phyloP scores from a whole-genome alignment of 2,113 vertebrate genomes.

The Caretta caretta region DNA sequence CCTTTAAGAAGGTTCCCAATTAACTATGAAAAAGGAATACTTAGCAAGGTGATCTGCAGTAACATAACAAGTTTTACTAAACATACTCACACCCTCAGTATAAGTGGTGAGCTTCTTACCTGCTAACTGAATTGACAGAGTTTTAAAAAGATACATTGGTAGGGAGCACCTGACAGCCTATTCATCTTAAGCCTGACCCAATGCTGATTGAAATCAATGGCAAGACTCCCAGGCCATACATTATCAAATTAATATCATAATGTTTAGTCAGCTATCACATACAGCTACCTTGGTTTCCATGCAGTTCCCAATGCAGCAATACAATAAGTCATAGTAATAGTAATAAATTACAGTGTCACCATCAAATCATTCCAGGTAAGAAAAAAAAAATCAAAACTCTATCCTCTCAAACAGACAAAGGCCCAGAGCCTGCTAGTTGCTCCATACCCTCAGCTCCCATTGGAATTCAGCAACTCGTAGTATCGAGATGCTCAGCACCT shows the following conservation, averaged over 20 bases:
- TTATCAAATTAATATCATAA: not conserved
- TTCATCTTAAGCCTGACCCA: not conserved
- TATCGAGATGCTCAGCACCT: not conserved
- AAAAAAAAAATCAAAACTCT: not conserved
- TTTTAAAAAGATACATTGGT: not conserved
- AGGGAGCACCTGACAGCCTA: slow-evolving; percentile 34
- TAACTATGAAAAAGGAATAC: slow-evolving; percentile 50
- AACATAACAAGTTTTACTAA: slow-evolving; percentile 48
- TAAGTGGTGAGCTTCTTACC: not conserved
- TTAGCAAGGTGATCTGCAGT: not conserved
- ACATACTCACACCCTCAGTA: not conserved
- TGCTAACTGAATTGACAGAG: slow-evolving; percentile 52
- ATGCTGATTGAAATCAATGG: not conserved
- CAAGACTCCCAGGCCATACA: not conserved
- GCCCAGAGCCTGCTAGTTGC: not conserved
- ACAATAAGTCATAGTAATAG: not conserved
- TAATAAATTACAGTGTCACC: not conserved
- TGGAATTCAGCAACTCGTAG: not conserved
- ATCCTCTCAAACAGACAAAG: not conserved
- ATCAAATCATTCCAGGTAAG: not conserved
- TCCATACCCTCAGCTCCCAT: not conserved
- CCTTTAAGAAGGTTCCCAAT: slow-evolving; percentile 12
- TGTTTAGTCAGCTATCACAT: not conserved
- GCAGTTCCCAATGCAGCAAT: not conserved
- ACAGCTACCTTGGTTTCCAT: not conserved